Evolutionary conservation across 1,140 invertebrate genomes (phyloP).

Genomic region (Heliconius hermathena): DNA sequence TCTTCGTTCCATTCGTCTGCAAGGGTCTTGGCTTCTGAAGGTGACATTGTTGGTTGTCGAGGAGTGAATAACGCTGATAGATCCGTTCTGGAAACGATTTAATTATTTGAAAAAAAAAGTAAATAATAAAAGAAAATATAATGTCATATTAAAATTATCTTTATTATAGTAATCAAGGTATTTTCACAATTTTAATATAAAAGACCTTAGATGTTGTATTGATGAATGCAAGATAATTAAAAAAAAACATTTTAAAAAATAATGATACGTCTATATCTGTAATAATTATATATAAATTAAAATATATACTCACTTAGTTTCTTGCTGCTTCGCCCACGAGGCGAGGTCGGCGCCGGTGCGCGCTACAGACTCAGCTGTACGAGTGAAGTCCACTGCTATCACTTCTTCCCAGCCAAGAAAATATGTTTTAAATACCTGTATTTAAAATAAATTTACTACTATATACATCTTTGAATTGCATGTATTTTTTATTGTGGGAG

Average conservation of each 20-base stretch:
- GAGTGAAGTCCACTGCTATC: constrained; percentile 99
- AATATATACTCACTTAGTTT: constrained; percentile 86
- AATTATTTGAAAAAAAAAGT: too few relatives aligned
- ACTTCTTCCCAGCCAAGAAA: constrained; percentile 99
- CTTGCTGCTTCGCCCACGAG: constrained; percentile 95
- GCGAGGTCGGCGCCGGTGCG: constrained; percentile 97
- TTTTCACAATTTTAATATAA: too few relatives aligned
- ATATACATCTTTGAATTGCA: too few relatives aligned
- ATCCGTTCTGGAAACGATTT: constrained; percentile 85
- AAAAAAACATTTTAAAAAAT: too few relatives aligned
- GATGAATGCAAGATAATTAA: too few relatives aligned
- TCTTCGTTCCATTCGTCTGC: constrained; percentile 98
- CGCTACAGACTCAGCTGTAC: constrained; percentile 98
- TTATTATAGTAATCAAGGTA: too few relatives aligned
- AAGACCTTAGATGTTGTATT: not conserved
- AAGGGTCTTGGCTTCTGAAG: constrained; percentile 93
- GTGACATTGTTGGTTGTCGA: constrained; percentile 93
- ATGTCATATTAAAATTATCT: too few relatives aligned
- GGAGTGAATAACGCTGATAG: constrained; percentile 97
- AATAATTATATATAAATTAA: not conserved
- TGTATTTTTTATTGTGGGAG: too few relatives aligned
- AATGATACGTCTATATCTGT: not conserved
- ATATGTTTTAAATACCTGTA: constrained; percentile 96
- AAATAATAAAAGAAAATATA: too few relatives aligned
- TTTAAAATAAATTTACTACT: too few relatives aligned